Evolutionary conservation across 1,140 invertebrate genomes (phyloP).

Genomic region (Ruditapes philippinarum): DNA sequence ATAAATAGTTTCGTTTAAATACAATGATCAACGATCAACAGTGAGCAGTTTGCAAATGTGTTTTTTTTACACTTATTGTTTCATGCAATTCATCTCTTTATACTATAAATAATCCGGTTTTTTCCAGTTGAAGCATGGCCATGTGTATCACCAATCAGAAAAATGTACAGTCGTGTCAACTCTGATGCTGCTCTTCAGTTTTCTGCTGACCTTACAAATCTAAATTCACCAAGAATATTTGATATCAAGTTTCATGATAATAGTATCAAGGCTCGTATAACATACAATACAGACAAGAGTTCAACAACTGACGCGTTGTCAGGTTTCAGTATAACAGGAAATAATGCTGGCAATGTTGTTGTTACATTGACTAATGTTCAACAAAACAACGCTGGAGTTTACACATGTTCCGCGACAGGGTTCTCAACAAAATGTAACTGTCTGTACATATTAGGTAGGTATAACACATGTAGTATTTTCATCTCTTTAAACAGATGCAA

Average conservation of each 20-base stretch:
- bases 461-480: no score
- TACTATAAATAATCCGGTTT: no score
- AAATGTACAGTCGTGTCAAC: not conserved
- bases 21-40: no score
- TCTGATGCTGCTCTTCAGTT: not conserved
- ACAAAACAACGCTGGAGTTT: not conserved
- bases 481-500: no score
- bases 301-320: not conserved
- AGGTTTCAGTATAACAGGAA: not conserved
- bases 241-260: not conserved
- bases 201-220: not conserved
- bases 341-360: not conserved
- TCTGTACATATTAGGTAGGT: not conserved
- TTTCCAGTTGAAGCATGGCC: constrained; percentile 3
- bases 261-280: not conserved
- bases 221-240: not conserved
- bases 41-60: no score
- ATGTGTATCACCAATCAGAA: not conserved
- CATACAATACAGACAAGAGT: not conserved
- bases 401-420: not conserved
- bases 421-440: not conserved
- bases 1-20: no score
- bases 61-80: no score
- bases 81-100: no score
- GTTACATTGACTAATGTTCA: not conserved